phyloP scores from a whole-genome alignment of 2,113 vertebrate species.

The Grammomys surdaster region DNA sequence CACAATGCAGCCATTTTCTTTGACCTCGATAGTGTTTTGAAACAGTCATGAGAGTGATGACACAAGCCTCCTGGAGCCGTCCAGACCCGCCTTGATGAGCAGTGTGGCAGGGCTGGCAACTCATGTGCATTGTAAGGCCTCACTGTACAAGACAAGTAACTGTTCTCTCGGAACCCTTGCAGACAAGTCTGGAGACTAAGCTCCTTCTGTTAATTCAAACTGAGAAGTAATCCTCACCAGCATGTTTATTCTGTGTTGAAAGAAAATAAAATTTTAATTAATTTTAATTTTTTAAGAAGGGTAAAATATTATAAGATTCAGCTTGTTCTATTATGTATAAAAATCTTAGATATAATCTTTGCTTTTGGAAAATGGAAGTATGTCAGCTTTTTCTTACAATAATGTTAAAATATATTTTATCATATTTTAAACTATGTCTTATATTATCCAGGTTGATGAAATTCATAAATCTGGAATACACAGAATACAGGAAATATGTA shows the following conservation, averaged over 20 bases:
- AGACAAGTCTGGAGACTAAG: conserved; percentile 24
- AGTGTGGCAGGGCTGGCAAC: conserved; percentile 49
- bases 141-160: conserved; percentile 22
- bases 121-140: conserved; percentile 42
- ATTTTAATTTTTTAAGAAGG: neutral
- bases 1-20: conserved; percentile 46
- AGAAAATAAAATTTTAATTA: conserved; percentile 5
- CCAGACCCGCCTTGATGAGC: conserved; percentile 31
- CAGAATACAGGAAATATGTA: too few species aligned
- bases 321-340: neutral
- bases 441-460: neutral
- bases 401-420: neutral
- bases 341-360: neutral
- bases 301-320: neutral
- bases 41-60: conserved; percentile 65
- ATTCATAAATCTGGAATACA: neutral
- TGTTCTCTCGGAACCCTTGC: conserved; percentile 44
- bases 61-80: conserved; percentile 67
- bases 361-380: neutral
- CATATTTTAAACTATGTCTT: neutral
- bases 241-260: neutral
- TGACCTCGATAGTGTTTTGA: conserved; percentile 69
- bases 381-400: neutral
- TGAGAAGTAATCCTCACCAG: neutral
- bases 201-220: neutral